Conservation (phyloP, 92 coral and sea anemone genomes). For the Hydrozoanthus gracilis region DNA sequence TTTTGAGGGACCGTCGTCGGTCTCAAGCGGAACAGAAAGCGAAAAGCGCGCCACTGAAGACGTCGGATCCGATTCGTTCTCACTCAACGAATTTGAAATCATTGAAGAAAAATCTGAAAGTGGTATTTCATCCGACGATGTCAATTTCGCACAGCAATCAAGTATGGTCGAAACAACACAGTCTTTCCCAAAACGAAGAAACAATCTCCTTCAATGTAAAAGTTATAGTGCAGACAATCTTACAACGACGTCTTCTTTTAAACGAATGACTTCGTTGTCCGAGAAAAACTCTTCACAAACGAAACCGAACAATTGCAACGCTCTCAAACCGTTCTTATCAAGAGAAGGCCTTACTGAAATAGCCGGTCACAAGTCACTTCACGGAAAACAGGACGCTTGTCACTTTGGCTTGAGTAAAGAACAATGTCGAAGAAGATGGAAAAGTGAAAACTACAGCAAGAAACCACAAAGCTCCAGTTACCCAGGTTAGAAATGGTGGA, state of each 20-base stretch:
- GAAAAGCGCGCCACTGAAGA: constrained; percentile 9
- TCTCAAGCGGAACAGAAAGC: constrained; percentile 26
- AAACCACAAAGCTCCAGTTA: constrained; percentile 27
- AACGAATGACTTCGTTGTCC: neutral
- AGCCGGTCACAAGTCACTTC: constrained; percentile 17
- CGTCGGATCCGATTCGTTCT: neutral
- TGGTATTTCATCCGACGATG: neutral
- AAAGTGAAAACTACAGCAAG: constrained; percentile 16
- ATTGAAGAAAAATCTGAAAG: constrained; percentile 19
- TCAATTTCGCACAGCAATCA: neutral
- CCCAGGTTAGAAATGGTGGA: constrained; percentile 4
- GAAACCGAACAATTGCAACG: neutral
- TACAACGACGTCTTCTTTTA: neutral
- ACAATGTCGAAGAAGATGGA: neutral
- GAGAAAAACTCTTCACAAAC: neutral
- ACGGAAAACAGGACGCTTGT: constrained; percentile 25
- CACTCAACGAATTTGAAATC: constrained; percentile 39
- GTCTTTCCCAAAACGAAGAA: neutral
- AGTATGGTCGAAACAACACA: neutral
- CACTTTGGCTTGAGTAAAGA: constrained; percentile 30
- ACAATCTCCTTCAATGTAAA: neutral
- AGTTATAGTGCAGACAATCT: constrained; percentile 36
- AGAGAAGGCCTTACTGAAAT: constrained; percentile 19
- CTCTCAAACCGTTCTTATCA: constrained; percentile 14
- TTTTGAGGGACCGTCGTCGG: constrained; percentile 45